phyloP scores from a whole-genome alignment of 2,113 vertebrate species.

The Condylura cristata region DNA sequence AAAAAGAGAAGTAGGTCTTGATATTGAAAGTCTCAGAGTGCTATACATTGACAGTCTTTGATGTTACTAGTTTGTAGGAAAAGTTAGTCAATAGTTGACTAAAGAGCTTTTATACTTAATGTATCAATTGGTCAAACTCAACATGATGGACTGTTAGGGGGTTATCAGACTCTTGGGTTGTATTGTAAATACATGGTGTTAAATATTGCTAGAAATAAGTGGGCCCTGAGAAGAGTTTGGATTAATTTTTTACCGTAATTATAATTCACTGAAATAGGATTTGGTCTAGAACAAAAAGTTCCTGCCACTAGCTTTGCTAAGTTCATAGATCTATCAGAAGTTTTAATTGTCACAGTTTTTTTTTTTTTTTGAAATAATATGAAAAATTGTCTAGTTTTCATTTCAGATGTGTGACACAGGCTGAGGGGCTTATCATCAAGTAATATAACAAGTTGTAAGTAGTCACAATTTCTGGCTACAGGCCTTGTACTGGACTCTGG shows the following conservation, averaged over 20 bases:
- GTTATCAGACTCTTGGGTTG: background rate
- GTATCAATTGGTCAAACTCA: conserved; percentile 6
- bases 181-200: background rate
- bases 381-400: background rate
- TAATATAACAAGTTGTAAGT: background rate
- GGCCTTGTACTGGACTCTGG: background rate
- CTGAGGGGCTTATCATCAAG: background rate
- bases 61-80: background rate
- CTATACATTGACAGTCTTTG: background rate
- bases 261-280: background rate
- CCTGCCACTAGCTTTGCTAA: conserved; percentile 11
- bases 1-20: background rate
- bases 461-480: background rate
- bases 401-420: background rate
- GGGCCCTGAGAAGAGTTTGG: background rate
- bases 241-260: background rate
- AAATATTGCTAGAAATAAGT: conserved; percentile 33
- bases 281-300: conserved; percentile 23
- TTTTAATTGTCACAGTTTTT: background rate
- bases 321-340: background rate
- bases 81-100: background rate
- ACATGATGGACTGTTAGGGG: background rate
- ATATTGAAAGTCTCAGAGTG: background rate
- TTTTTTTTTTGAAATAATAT: background rate
- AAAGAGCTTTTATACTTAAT: conserved; percentile 7